Evolutionary conservation across 1,140 invertebrate genomes (phyloP), one percentile per base, ranked within the genome.

Genomic region (Heliconius hewitsoni): DNA sequence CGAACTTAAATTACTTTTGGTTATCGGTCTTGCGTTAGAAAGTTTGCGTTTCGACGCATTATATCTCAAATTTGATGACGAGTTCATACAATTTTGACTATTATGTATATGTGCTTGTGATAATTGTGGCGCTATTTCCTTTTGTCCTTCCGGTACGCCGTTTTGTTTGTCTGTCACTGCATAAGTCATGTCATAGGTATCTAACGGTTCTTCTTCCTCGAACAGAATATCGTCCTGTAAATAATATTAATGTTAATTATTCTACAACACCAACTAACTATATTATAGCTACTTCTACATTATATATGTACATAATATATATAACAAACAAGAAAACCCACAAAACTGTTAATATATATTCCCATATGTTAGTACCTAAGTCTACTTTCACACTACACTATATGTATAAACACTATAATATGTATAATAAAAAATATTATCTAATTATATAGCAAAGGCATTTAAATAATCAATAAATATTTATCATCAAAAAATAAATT

Each of bases 121-220:
- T 66, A 84, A 74, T 77, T 87, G 89, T 34, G 83, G 79, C 9
- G 83, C 80, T 0, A 85, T 81, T 13, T 87, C 85, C 39, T 86
- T 86, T 0, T 83, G 42, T 3, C 83, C 85, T 16, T 83, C 87
- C 1, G 89, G 78, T 52, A 84, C 71, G 3, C 83, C 85, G 37
- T 87, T 85, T 3, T 71, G 60, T 71, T 85, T 85, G 66, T 83
- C 83, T 5, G 73, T 74, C 50, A 71, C 84, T 81, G 70, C 85
- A n/a, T 42, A 72, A 2, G 92, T 89, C 76, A 89, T 86, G 66
- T 87, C 92, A 71, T 91, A 92, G 1, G 88, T 84, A 75, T 95
- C 93, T 52, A 93, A 86, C 1, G 92, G 90, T 82, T 96, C 95
- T 30, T 95, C 95, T 23, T 96, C 95, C 78, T 95, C 95, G 74